Evolutionary conservation across 2,113 vertebrate species (phyloP).

Genomic region (Corynorhinus townsendii): DNA sequence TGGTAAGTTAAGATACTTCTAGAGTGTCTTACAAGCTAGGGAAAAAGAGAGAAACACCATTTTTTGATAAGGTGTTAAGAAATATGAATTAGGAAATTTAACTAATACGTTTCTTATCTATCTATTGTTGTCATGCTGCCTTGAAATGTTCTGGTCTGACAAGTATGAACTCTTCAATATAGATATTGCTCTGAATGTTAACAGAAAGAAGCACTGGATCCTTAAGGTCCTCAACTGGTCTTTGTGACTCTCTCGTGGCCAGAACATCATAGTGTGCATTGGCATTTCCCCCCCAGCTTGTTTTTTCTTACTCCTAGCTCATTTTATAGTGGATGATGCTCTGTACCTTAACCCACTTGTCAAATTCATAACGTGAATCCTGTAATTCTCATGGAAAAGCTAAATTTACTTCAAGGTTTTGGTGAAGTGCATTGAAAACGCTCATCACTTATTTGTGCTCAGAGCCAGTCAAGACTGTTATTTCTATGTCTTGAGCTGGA

Average conservation of each 20-base stretch:
- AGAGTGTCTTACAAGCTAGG: neutral
- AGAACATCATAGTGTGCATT: neutral
- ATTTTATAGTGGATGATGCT: neutral
- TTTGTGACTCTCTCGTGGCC: neutral
- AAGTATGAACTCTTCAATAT: neutral
- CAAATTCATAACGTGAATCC: neutral
- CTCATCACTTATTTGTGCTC: neutral
- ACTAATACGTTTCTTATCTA: neutral
- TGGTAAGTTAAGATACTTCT: neutral
- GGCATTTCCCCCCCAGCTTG: neutral
- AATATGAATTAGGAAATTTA: constrained; percentile 21
- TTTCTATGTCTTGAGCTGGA: neutral
- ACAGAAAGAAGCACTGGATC: neutral
- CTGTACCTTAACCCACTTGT: neutral
- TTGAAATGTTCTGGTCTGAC: neutral
- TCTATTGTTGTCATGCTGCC: neutral
- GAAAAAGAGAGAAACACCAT: neutral
- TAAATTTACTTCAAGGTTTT: neutral
- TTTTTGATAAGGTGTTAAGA: neutral
- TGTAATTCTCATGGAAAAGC: neutral
- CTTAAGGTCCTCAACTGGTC: neutral
- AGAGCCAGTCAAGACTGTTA: neutral
- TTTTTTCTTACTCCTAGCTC: neutral
- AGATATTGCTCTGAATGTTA: neutral
- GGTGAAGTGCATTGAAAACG: neutral